Conservation (phyloP, 2,888 invertebrate species). For the Acrobasis consociella region DNA sequence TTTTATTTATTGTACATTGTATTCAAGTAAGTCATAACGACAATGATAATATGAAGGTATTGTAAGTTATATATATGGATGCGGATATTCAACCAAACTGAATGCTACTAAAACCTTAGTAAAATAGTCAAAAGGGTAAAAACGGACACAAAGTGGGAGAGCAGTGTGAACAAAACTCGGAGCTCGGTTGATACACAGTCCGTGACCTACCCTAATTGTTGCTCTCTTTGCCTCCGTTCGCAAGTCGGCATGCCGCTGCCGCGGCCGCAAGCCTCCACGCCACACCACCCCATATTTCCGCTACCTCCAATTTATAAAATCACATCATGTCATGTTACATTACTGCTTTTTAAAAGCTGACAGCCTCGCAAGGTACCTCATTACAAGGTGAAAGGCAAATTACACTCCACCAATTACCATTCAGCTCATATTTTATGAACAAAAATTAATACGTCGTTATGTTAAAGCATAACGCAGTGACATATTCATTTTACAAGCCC, state of each 20-base stretch:
- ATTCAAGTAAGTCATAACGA: neutral
- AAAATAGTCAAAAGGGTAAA: neutral
- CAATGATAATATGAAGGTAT: too few relatives aligned
- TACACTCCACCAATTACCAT: conserved; percentile 7
- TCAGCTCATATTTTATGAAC: conserved; percentile 2
- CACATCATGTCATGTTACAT: conserved; percentile 16
- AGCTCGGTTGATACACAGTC: neutral
- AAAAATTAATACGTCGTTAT: neutral
- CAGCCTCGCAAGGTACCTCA: neutral
- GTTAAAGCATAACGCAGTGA: too few relatives aligned
- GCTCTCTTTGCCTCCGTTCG: conserved; percentile 22
- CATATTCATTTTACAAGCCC: neutral
- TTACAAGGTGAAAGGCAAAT: conserved; percentile 8
- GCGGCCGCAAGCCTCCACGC: neutral
- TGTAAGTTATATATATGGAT: too few relatives aligned
- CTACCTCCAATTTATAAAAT: conserved; percentile 17
- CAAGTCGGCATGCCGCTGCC: neutral
- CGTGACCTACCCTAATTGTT: conserved; percentile 33
- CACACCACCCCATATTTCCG: neutral
- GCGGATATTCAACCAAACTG: neutral
- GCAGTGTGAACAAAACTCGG: conserved; percentile 6
- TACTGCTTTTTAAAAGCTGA: conserved; percentile 17
- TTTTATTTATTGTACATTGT: neutral
- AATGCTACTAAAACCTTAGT: neutral
- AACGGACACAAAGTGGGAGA: neutral